These are phyloP conservation scores for Hirundo rustica DNA, from an alignment of 2,797 vertebrate genomes.

Conservation along the genomic window DNA sequence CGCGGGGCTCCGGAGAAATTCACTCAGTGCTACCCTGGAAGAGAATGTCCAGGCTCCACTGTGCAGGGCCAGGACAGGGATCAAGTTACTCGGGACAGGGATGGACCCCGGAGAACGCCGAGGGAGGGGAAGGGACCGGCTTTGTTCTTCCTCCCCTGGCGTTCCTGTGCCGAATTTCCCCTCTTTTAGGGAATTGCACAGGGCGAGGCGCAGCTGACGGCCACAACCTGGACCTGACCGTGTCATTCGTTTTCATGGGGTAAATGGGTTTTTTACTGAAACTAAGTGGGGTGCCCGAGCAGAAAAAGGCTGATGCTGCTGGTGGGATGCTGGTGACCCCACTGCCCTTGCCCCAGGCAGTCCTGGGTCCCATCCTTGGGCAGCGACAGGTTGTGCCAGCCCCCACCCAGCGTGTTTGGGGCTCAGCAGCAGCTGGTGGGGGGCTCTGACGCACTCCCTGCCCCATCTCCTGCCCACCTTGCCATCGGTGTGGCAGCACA, in stretches of 20 bases:
- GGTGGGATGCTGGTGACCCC: background rate
- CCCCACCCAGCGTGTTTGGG: too few species aligned
- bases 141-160: background rate
- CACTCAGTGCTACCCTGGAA: background rate
- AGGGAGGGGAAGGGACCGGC: background rate
- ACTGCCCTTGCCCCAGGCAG: background rate
- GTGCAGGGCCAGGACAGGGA: background rate
- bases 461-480: background rate
- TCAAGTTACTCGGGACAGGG: background rate
- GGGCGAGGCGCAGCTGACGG: background rate
- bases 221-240: background rate
- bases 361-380: background rate
- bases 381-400: background rate
- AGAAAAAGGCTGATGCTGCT: background rate
- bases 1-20: background rate
- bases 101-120: background rate
- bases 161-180: background rate
- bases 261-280: background rate
- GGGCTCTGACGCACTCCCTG: background rate
- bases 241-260: background rate
- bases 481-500: background rate
- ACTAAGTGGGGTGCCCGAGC: accelerated
- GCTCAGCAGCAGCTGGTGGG: background rate
- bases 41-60: background rate
- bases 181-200: background rate